Conservation (phyloP, 2,113 vertebrate species). For the Burhinus bistriatus region DNA sequence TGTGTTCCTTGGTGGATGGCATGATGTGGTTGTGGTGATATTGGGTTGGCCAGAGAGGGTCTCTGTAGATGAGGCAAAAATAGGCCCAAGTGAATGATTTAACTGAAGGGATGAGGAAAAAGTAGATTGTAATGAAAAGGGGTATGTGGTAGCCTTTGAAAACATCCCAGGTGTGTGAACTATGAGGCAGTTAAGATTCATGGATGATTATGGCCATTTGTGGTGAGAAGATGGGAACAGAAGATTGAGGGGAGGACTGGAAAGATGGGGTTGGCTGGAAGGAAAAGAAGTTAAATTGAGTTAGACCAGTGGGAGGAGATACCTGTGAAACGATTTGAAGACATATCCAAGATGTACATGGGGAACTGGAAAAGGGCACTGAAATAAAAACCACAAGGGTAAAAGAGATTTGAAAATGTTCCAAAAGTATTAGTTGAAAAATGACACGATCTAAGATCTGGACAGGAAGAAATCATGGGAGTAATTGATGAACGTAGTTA, state of each 20-base stretch:
- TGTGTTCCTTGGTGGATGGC: not conserved
- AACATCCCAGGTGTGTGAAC: not conserved
- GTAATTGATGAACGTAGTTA: not conserved
- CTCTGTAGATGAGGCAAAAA: not conserved
- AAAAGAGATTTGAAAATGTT: not conserved
- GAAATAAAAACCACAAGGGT: not conserved
- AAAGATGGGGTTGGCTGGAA: not conserved
- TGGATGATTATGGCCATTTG: not conserved
- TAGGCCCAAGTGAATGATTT: not conserved
- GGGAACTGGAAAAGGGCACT: not conserved
- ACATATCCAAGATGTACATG: not conserved
- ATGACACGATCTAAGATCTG: not conserved
- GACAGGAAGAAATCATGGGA: not conserved
- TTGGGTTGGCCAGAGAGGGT: not conserved
- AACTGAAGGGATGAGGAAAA: not conserved
- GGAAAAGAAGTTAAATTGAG: not conserved
- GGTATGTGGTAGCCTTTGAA: not conserved
- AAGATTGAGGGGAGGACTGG: not conserved
- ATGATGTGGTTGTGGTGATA: not conserved
- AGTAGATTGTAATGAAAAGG: not conserved
- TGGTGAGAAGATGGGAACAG: not conserved
- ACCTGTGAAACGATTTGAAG: not conserved
- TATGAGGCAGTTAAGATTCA: not conserved
- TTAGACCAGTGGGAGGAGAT: not conserved
- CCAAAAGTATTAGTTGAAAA: not conserved